Evolutionary conservation across 2,888 invertebrate genomes (phyloP).

Genomic region (Campopleginae sp.): DNA sequence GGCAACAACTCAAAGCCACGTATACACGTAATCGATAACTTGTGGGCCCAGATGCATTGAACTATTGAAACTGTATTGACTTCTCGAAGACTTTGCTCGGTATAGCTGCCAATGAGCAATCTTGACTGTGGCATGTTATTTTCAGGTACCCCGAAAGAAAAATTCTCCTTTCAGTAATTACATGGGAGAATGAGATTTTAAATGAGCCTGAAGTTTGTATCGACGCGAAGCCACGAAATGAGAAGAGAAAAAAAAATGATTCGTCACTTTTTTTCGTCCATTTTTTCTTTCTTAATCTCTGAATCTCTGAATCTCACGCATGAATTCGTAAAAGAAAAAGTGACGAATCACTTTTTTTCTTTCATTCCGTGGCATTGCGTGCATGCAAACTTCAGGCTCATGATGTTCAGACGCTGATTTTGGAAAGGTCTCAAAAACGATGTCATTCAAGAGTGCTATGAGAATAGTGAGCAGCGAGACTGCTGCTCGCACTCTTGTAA

Average conservation of each 20-base stretch:
- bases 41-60: slow-evolving; percentile 16
- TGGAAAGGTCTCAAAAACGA: background rate
- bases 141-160: background rate
- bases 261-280: no score
- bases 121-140: background rate
- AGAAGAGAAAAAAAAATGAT: no score
- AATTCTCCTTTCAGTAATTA: background rate
- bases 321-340: no score
- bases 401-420: no score
- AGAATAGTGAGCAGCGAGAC: no score
- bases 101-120: background rate
- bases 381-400: no score
- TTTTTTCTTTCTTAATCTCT: no score
- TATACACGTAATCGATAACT: slow-evolving; percentile 15
- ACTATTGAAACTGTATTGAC: slow-evolving; percentile 8
- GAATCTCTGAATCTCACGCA: no score
- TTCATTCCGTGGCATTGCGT: no score
- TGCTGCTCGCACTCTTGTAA: background rate
- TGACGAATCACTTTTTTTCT: no score
- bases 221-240: no score
- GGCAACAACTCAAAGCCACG: background rate
- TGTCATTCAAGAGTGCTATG: background rate
- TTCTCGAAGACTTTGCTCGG: background rate
- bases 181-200: background rate
- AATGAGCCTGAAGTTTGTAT: no score